Evolutionary conservation across 92 coral and sea anemone species (phyloP), one percentile per base, ranked within the genome.

Genomic region (Metridium senile): DNA sequence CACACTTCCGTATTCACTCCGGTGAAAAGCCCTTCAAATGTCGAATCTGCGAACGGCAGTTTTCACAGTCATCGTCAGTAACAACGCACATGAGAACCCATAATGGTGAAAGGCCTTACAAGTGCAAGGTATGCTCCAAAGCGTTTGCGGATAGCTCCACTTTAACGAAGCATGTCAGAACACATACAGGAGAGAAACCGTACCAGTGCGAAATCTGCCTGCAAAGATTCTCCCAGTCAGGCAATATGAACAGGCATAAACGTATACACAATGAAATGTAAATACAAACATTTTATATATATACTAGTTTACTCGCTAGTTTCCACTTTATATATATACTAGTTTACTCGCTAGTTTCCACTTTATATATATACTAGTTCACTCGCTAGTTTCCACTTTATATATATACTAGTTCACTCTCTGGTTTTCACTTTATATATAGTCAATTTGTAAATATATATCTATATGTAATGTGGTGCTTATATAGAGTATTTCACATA

Each of bases 1-100:
- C 97, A 11, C 97, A 91, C 68, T 91, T 91, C 80, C 89, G 97
- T 33, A 88, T 91, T 27, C 97, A 91, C 73, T 91, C 97, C 21
- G 93, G 97, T 1, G 97, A 91, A 72, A 91, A 91, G 33, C 97
- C 97, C 34, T 91, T 91, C 85, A 87, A 87, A 76, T 91, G 97
- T 28, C 86, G 91, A 25, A 80, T 88, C 47, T 91, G 97, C 62
- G 91, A 76, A 56, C 89, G 97, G 70, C 97, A 88, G 72, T 91
- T 91, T 66, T 86, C 92, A 47, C 97, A 91, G 88, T 91, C 97
- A 21, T 91, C 97, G 0, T 91, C 97, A 21, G 97, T 91, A 52
- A 91, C 97, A 31, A 91, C 97, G 64, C 97, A 91, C 85, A 91
- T 91, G 97, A 89, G 97, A 82, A 91, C 97, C 53, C 97, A 91